These are phyloP conservation scores for Shargacucullia verbasci DNA, from an alignment of 2,888 invertebrate species.

Conservation along the genomic window DNA sequence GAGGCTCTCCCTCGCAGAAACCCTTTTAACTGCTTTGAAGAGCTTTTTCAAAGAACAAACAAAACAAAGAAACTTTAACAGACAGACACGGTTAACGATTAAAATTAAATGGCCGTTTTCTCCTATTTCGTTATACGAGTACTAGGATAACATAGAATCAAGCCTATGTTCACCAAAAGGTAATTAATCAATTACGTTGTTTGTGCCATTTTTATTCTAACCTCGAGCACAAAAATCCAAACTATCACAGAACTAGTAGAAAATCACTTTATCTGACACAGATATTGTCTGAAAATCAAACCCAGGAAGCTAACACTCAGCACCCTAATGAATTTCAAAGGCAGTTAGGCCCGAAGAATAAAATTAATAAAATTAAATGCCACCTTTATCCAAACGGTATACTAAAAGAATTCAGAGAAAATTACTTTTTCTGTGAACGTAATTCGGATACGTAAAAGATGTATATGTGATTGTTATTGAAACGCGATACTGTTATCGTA, in stretches of 20 bases:
- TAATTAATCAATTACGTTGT: too few relatives aligned
- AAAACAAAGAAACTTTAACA: background rate
- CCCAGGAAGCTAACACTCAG: too few relatives aligned
- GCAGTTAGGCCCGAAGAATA: too few relatives aligned
- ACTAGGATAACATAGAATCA: too few relatives aligned
- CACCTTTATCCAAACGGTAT: constrained; percentile 1
- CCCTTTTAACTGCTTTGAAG: background rate
- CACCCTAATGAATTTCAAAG: too few relatives aligned
- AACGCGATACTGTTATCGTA: background rate
- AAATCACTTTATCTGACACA: too few relatives aligned
- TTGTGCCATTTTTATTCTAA: too few relatives aligned
- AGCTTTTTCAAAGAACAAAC: background rate
- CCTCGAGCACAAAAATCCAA: too few relatives aligned
- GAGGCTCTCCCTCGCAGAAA: background rate
- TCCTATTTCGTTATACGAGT: background rate
- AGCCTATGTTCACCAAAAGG: too few relatives aligned
- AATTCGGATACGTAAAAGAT: background rate
- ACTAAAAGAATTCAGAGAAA: background rate
- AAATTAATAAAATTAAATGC: constrained; percentile 25
- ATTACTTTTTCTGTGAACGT: constrained; percentile 1
- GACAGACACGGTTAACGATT: too few relatives aligned
- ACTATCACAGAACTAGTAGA: too few relatives aligned
- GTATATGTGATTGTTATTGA: background rate
- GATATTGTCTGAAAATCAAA: too few relatives aligned
- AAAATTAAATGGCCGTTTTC: constrained; percentile 28